phyloP scores from a whole-genome alignment of 2,888 invertebrate genomes.

The Antheraea assamensis region DNA sequence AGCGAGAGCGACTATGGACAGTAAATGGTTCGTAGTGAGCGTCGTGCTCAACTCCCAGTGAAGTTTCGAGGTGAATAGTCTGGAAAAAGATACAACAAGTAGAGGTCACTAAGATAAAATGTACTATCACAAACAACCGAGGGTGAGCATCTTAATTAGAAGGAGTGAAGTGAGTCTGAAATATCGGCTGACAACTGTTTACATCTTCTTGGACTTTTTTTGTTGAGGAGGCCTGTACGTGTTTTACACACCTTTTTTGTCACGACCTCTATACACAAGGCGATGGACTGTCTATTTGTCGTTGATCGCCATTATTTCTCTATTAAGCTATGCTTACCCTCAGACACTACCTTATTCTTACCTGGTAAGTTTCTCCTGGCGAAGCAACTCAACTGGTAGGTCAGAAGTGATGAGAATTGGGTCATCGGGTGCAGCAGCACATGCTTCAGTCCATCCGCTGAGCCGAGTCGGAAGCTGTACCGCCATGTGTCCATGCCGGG shows the following conservation, averaged over 20 bases:
- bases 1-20: slow-evolving; percentile 96
- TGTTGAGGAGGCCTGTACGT: too few species aligned
- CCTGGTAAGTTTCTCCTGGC: slow-evolving; percentile 89
- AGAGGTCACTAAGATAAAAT: not conserved
- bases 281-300: too few species aligned
- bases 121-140: too few species aligned
- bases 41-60: slow-evolving; percentile 99
- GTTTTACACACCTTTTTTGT: too few species aligned
- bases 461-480: slow-evolving; percentile 95
- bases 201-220: too few species aligned
- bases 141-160: too few species aligned
- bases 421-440: slow-evolving; percentile 61
- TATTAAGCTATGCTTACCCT: too few species aligned
- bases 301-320: too few species aligned
- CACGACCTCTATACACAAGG: too few species aligned
- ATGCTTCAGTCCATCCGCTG: slow-evolving; percentile 70
- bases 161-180: too few species aligned
- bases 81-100: slow-evolving; percentile 34
- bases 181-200: too few species aligned
- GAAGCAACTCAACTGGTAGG: slow-evolving; percentile 87
- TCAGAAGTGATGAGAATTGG: slow-evolving; percentile 74
- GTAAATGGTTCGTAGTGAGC: slow-evolving; percentile 96
- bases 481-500: slow-evolving; percentile 98
- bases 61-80: slow-evolving; percentile 91
- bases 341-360: slow-evolving; percentile 27